Evolutionary conservation across 2,888 invertebrate species (phyloP).

Genomic region (Deladenus siricidicola): DNA sequence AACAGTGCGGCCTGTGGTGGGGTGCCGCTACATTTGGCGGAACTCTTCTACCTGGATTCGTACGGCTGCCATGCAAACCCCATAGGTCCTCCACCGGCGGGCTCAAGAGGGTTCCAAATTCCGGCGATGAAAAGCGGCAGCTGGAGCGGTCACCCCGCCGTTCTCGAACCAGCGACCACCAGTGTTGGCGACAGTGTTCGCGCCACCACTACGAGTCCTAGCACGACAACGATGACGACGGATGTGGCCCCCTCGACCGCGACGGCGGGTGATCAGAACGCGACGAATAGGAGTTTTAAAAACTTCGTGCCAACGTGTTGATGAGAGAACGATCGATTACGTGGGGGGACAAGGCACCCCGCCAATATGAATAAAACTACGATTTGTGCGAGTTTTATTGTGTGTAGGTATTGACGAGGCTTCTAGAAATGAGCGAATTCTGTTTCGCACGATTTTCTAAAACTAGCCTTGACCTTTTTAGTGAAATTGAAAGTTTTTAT

Average conservation of each 20-base stretch:
- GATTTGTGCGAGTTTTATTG: too few species aligned
- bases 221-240: neutral
- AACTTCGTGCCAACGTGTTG: neutral
- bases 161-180: neutral
- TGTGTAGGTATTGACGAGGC: too few species aligned
- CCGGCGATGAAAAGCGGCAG: conserved; percentile 48
- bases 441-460: too few species aligned
- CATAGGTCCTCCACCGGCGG: neutral
- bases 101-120: conserved; percentile 21
- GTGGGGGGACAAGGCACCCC: too few species aligned
- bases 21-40: neutral
- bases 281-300: neutral
- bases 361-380: too few species aligned
- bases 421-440: too few species aligned
- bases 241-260: neutral
- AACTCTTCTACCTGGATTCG: neutral
- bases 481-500: too few species aligned
- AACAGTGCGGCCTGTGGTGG: too few species aligned
- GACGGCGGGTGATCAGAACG: neutral
- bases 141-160: conserved; percentile 48
- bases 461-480: too few species aligned
- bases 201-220: neutral
- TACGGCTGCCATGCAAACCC: neutral
- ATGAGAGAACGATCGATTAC: too few species aligned
- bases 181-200: neutral